phyloP scores from a whole-genome alignment of 2,797 vertebrate species.

The Falco novaeseelandiae region DNA sequence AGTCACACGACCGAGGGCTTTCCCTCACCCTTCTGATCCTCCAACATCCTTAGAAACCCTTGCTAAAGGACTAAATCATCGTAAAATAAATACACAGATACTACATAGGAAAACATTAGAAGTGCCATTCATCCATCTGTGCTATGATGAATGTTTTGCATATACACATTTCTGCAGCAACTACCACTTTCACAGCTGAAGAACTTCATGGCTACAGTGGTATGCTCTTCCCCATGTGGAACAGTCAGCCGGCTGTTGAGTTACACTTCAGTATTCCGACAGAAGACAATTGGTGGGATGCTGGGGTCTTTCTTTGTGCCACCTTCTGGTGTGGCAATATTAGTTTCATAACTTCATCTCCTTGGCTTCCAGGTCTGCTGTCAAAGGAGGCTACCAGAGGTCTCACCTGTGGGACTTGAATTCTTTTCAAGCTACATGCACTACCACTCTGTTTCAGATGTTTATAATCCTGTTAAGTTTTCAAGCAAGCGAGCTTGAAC shows the following conservation, averaged over 20 bases:
- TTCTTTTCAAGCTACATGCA: not conserved
- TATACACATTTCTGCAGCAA: not conserved
- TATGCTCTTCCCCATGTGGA: not conserved
- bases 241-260: not conserved
- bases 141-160: not conserved
- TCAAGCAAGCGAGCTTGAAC: not conserved
- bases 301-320: not conserved
- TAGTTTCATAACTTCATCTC: not conserved
- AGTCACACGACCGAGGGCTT: not conserved
- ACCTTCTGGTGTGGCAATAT: not conserved
- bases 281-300: not conserved
- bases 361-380: not conserved
- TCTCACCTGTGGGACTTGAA: not conserved
- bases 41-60: not conserved
- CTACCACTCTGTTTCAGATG: not conserved
- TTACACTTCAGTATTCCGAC: not conserved
- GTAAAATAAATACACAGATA: not conserved
- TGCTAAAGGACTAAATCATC: not conserved
- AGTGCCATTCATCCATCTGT: not conserved
- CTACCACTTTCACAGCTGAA: not conserved
- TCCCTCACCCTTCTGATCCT: not conserved
- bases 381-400: not conserved
- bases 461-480: not conserved
- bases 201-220: not conserved
- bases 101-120: not conserved